These are phyloP conservation scores for Sebastes minor DNA, from an alignment of 2,797 vertebrate species.

Conservation along the genomic window DNA sequence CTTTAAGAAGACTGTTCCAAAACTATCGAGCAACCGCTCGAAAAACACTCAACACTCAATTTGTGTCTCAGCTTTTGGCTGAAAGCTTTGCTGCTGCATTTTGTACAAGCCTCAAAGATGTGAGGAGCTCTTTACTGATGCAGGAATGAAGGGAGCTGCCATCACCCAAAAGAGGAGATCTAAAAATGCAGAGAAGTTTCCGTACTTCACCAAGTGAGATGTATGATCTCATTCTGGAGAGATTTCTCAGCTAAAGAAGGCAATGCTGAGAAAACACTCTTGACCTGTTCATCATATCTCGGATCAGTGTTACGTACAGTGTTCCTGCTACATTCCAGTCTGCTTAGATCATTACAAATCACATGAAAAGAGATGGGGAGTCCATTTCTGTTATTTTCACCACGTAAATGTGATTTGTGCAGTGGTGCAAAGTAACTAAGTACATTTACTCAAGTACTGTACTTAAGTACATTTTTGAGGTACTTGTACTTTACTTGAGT, in stretches of 20 bases:
- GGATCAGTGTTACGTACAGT: background rate
- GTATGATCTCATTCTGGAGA: constrained; percentile 18
- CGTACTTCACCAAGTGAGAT: constrained; percentile 4
- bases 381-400: background rate
- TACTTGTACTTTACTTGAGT: too few species aligned
- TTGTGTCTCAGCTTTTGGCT: constrained; percentile 30
- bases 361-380: background rate
- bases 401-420: background rate
- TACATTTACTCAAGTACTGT: too few species aligned
- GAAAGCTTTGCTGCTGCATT: constrained; percentile 51
- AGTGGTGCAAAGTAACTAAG: too few species aligned
- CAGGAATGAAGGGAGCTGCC: constrained; percentile 8
- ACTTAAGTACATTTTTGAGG: too few species aligned
- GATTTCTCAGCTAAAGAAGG: constrained; percentile 5
- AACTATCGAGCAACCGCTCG: constrained; percentile 15
- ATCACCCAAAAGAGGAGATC: constrained; percentile 6
- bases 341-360: constrained; percentile 1
- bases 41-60: constrained; percentile 43
- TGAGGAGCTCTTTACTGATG: constrained; percentile 10
- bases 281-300: constrained; percentile 21
- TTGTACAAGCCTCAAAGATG: constrained; percentile 30
- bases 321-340: background rate
- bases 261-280: constrained; percentile 11
- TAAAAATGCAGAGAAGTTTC: constrained; percentile 1
- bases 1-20: constrained; percentile 11